Conservation (phyloP, 2,113 vertebrate genomes). For the Cinclus mexicanus region DNA sequence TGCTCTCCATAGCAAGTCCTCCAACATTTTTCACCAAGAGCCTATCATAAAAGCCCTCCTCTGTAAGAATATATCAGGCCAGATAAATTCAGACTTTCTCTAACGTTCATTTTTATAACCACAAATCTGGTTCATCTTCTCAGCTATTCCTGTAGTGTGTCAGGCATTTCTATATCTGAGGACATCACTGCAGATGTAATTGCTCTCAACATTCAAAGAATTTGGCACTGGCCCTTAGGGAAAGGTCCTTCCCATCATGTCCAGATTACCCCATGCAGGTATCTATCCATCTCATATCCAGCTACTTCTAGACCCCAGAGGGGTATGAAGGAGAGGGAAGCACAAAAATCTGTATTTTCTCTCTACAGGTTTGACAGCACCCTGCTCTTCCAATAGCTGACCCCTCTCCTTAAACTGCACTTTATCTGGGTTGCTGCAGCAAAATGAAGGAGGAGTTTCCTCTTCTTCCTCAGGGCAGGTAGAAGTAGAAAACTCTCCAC, state of each 20-base stretch:
- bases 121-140: not conserved
- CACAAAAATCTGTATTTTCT: not conserved
- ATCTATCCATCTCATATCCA: not conserved
- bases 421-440: not conserved
- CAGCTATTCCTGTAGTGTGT: not conserved
- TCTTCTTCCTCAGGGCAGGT: not conserved
- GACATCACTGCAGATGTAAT: not conserved
- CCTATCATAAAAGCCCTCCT: not conserved
- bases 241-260: not conserved
- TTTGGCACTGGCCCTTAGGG: not conserved
- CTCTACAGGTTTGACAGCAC: not conserved
- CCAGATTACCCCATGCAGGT: not conserved
- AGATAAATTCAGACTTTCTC: not conserved
- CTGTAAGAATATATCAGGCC: not conserved
- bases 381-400: not conserved
- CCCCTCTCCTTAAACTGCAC: fast-evolving
- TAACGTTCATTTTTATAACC: not conserved
- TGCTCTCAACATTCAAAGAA: not conserved
- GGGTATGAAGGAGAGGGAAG: not conserved
- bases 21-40: not conserved
- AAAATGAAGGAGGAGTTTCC: not conserved
- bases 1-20: not conserved
- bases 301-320: not conserved
- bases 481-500: not conserved
- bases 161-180: not conserved